These are phyloP conservation scores for Junonia oenone DNA, from an alignment of 2,888 invertebrate genomes.

Conservation along the genomic window DNA sequence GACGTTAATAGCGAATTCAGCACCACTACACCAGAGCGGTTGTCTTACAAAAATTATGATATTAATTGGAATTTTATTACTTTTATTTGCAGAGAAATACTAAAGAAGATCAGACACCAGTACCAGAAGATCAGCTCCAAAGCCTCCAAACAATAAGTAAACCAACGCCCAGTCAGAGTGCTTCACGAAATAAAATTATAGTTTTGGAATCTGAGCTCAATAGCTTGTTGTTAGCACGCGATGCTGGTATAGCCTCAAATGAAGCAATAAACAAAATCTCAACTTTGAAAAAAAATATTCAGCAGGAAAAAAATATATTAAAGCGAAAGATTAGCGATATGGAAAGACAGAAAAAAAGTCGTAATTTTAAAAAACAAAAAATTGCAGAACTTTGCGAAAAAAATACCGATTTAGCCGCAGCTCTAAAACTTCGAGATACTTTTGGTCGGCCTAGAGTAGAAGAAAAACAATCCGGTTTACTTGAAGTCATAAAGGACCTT, in stretches of 20 bases:
- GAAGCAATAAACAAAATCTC: slow-evolving; percentile 19
- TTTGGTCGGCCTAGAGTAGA: background rate
- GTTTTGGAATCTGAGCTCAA: slow-evolving; percentile 19
- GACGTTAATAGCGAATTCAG: too few relatives aligned
- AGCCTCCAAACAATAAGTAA: background rate
- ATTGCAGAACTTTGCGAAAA: slow-evolving; percentile 1
- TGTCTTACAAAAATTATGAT: too few relatives aligned
- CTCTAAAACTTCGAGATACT: slow-evolving; percentile 3
- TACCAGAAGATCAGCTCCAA: too few relatives aligned
- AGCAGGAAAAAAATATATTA: too few relatives aligned
- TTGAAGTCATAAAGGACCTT: slow-evolving; percentile 10
- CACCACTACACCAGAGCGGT: too few relatives aligned
- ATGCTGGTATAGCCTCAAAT: slow-evolving; percentile 21
- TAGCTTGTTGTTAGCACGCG: slow-evolving; percentile 21
- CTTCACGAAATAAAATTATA: slow-evolving; percentile 21
- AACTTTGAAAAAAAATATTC: slow-evolving; percentile 17
- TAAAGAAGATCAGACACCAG: too few relatives aligned
- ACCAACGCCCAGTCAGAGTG: slow-evolving; percentile 12
- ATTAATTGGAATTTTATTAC: too few relatives aligned
- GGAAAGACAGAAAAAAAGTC: background rate
- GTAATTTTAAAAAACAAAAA: background rate
- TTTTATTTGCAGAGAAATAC: too few relatives aligned
- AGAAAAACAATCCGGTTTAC: slow-evolving; percentile 5
- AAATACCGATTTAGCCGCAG: background rate
- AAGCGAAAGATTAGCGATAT: background rate